Evolutionary conservation across 2,888 invertebrate genomes (phyloP).

Genomic region (Chaetogeoica ovagalla): DNA sequence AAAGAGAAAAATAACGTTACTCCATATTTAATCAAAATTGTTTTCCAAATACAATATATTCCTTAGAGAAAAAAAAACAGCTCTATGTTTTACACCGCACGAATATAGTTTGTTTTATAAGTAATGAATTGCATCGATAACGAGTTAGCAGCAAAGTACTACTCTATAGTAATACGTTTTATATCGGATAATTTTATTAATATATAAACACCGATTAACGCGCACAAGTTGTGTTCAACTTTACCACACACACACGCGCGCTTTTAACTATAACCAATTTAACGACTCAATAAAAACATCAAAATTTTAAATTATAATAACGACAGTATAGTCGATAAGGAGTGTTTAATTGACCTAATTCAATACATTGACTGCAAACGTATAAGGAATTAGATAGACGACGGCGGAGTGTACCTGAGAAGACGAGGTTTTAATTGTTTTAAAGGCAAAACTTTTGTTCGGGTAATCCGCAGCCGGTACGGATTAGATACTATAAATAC

Average conservation of each 20-base stretch:
- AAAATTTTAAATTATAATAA: constrained; percentile 28
- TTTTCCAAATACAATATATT: no score
- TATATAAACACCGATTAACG: background rate
- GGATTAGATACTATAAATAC: constrained; percentile 34
- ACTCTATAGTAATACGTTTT: background rate
- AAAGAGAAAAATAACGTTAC: no score
- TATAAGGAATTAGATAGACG: background rate
- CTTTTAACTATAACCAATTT: background rate
- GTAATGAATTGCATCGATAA: constrained; percentile 3
- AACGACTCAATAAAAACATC: constrained; percentile 31
- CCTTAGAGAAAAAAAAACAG: no score
- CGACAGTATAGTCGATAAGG: background rate
- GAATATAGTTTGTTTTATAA: background rate
- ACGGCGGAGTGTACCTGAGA: background rate
- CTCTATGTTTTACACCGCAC: background rate
- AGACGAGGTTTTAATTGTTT: constrained; percentile 36
- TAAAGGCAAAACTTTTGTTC: constrained; percentile 38
- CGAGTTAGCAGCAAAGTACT: background rate
- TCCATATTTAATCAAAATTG: background rate
- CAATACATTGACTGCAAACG: background rate
- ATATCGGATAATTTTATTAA: constrained; percentile 6
- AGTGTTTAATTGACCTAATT: constrained; percentile 39
- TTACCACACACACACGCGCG: background rate
- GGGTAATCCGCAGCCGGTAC: constrained; percentile 22
- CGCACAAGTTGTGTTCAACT: constrained; percentile 6